These are phyloP conservation scores for Campaea margaritaria DNA, from an alignment of 2,888 invertebrate species.

Conservation along the genomic window DNA sequence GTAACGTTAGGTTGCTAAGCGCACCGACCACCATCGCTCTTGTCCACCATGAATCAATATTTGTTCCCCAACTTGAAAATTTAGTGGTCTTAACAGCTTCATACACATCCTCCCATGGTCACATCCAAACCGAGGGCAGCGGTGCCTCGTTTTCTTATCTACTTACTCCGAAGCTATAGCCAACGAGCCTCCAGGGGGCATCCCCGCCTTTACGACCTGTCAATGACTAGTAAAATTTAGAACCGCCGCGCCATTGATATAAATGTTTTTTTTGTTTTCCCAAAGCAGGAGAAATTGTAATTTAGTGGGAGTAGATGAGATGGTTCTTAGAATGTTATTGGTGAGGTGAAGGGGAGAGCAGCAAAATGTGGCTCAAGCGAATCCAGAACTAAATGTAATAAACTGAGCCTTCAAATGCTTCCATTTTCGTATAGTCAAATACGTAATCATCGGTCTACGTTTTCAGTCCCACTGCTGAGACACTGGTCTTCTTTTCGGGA, in stretches of 20 bases:
- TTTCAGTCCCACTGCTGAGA: too few relatives aligned
- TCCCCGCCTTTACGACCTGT: conserved; percentile 81
- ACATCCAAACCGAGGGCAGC: conserved; percentile 58
- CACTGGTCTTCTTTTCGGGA: too few relatives aligned
- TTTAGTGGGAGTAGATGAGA: conserved; percentile 73
- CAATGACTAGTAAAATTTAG: conserved; percentile 84
- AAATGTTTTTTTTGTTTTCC: conserved; percentile 85
- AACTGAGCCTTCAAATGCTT: too few relatives aligned
- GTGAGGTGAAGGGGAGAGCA: conserved; percentile 41
- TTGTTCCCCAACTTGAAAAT: too few relatives aligned
- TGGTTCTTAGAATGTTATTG: conserved; percentile 54
- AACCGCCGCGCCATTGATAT: conserved; percentile 83
- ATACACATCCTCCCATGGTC: conserved; percentile 38
- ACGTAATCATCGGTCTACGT: background rate
- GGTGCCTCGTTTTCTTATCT: conserved; percentile 76
- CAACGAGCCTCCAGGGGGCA: conserved; percentile 75
- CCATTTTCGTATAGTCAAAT: background rate
- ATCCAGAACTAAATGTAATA: too few relatives aligned
- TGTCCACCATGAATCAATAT: too few relatives aligned
- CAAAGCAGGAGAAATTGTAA: conserved; percentile 82
- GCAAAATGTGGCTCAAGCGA: conserved; percentile 5
- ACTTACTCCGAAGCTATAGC: conserved; percentile 67
- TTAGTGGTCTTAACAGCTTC: conserved; percentile 48
- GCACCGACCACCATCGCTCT: too few relatives aligned
- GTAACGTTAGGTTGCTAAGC: too few relatives aligned